Evolutionary conservation across 2,113 vertebrate genomes (phyloP).

Genomic region (Corapipo altera): DNA sequence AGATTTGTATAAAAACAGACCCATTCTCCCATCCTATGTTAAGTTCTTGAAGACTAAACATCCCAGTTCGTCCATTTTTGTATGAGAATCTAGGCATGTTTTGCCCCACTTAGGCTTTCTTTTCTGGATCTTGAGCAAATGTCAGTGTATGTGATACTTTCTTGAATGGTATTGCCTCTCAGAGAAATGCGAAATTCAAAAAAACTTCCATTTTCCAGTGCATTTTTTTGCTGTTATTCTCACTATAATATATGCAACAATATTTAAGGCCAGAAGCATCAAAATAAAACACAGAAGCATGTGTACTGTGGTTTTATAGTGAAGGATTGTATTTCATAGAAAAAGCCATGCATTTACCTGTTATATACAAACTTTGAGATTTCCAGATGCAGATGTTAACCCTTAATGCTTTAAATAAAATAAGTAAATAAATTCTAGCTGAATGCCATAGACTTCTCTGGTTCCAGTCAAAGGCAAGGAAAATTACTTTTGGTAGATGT

Average conservation of each 20-base stretch:
- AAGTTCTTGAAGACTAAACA: not conserved
- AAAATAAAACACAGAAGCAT: not conserved
- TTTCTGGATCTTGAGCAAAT: not conserved
- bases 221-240: not conserved
- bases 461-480: not conserved
- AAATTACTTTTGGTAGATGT: not conserved
- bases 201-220: not conserved
- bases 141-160: not conserved
- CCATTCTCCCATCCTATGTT: not conserved
- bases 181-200: not conserved
- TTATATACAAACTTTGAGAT: not conserved
- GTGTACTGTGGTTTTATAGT: slow-evolving; percentile 43
- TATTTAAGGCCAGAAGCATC: not conserved
- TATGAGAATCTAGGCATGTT: not conserved
- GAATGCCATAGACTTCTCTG: not conserved
- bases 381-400: slow-evolving; percentile 6
- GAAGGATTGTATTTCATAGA: slow-evolving; percentile 28
- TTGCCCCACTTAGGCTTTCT: not conserved
- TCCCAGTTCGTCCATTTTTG: not conserved
- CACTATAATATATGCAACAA: not conserved
- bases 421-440: not conserved
- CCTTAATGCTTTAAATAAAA: not conserved
- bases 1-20: not conserved
- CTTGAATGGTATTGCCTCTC: not conserved
- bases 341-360: slow-evolving; percentile 11